Evolutionary conservation across 1,140 invertebrate species (phyloP), one percentile per base, ranked within the genome.

Genomic region (Drosophila ogumai): DNA sequence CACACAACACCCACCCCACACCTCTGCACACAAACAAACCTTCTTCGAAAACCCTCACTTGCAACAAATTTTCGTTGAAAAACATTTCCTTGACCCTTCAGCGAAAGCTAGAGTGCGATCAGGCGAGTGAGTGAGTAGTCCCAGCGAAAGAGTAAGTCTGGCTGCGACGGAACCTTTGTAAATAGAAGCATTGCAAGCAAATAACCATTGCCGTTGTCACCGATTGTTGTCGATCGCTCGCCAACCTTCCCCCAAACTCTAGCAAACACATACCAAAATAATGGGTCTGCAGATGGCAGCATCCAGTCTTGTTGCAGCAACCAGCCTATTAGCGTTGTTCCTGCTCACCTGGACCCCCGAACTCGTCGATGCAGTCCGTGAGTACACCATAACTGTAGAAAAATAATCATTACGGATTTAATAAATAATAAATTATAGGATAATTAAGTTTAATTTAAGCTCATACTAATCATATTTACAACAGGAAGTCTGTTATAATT

Each of bases 211-310:
- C 67, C 75, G 75, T 74, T 85, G 78, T 67, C 66, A 50, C 74
- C 47, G 34, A 60, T 49, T 41, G 41, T 55, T 63, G 57, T 55
- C 68, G 68, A 34, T 55, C 52, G 19, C 19, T 38, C 32, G 52
- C 28, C 47, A 28, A 43, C 74, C 54, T 36, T 31, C 32, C 38
- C 47, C 49, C 31, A 49, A 17, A 59, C 56, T 43, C 32, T 44
- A 49, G 40, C 47, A 46, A 9, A 57, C 32, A 58, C 28, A 74
- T 40, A 55, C 7, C 40, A 61, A 91, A 84, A 92, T 91, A 82
- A 92, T 92, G 91, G 91, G 91, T 82, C 78, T 92, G 91, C 91
- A 91, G 86, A 87, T 91, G 85, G 91, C 91, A 92, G 85, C 73
- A 88, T 77, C 75, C 79, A 78, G 72, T 76, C 75, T 79, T 75